These are phyloP conservation scores for Steinernema carpocapsae DNA, from an alignment of 2,888 invertebrate genomes.

Conservation along the genomic window DNA sequence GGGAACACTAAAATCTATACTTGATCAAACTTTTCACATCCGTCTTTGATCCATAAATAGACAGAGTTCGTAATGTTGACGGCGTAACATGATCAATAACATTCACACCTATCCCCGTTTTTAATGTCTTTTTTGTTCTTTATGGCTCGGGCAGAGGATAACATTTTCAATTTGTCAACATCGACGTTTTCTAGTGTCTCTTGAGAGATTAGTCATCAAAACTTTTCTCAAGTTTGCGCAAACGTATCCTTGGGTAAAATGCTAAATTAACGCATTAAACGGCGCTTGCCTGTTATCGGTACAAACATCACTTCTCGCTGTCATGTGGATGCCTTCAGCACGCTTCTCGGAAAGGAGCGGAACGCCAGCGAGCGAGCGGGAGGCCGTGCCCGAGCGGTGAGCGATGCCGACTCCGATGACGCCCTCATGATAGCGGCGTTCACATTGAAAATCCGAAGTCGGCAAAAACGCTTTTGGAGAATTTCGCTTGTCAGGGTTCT, in stretches of 20 bases:
- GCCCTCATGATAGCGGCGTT: neutral
- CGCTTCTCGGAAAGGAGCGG: neutral
- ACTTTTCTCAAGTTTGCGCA: no score
- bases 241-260: no score
- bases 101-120: neutral
- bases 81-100: no score
- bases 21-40: no score
- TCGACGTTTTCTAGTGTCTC: neutral
- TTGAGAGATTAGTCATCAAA: no score
- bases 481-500: neutral
- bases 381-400: neutral
- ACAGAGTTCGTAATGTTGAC: no score
- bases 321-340: neutral
- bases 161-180: neutral
- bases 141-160: neutral
- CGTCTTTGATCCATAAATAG: no score
- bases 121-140: neutral
- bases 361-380: neutral
- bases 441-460: neutral
- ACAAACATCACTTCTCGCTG: neutral
- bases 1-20: no score
- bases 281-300: neutral
- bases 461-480: neutral
- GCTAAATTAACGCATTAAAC: neutral
- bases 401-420: neutral